Evolutionary conservation across 2,113 vertebrate genomes (phyloP), one percentile per base, ranked within the genome.

Genomic region (Amphiprion percula): DNA sequence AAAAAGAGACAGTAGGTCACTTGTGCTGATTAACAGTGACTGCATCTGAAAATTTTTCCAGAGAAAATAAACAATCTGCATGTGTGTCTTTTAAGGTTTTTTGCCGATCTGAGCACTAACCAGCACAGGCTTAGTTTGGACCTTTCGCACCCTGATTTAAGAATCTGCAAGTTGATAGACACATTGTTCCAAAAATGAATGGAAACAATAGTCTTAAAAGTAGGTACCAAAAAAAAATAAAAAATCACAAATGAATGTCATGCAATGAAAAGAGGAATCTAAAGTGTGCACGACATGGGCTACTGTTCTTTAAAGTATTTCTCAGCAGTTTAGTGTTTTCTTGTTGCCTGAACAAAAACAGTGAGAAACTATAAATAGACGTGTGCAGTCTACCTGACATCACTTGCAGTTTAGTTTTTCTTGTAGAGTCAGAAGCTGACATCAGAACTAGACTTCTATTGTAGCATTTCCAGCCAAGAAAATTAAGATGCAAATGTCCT

Each of bases 331-430:
- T 8, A 50, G 10, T 24, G 55, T 68, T 74, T 63, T 73, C 44
- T 50, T 11, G 24, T 52, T 23, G 14, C 73, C 58, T 37, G 12
- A 62, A 61, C 26, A 28, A 33, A 39, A 80, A n/a, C 44, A 61
- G 44, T 21, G 37, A 71, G n/a, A 6, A 7, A 59, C 61, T 86
- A 78, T 68, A 84, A 75, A 86, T 79, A 68, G 62, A 72, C 30
- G 53, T 17, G 58, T 54, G 61, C 47, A 47, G 55, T 69, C 63
- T 56, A 54, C 70, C 62, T 64, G 52, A 44, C 64, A 56, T 79
- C 67, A 79, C 64, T 54, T 26, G 41, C 21, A 67, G 62, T 74
- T 74, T 23, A 28, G 58, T 68, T 72, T 46, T 39, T 37, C 54
- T 60, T 58, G 70, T 46, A 55, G 47, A 58, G 39, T 37, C 59